Evolutionary conservation across 2,797 vertebrate species (phyloP).

Genomic region (Melanotaenia boesemani): DNA sequence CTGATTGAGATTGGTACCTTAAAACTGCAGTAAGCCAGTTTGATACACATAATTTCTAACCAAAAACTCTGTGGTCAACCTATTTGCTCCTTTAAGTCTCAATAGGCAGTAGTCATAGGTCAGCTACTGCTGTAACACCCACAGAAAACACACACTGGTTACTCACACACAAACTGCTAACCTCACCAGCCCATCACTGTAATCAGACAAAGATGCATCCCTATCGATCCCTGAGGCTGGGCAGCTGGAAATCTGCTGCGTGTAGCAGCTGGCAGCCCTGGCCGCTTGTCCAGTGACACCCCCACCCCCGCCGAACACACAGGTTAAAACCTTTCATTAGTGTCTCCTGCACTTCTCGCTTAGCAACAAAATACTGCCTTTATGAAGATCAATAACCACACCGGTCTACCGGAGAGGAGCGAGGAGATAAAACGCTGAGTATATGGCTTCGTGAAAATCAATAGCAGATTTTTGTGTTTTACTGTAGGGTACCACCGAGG

Average conservation of each 20-base stretch:
- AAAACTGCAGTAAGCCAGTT: too few species aligned
- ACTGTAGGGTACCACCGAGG: conserved; percentile 63
- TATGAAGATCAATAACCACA: conserved; percentile 81
- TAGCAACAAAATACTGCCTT: conserved; percentile 77
- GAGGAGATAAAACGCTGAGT: conserved; percentile 73
- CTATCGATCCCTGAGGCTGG: conserved; percentile 67
- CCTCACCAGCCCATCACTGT: conserved; percentile 54
- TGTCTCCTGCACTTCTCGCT: conserved; percentile 68
- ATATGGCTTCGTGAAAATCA: conserved; percentile 73
- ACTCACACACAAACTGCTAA: conserved; percentile 12
- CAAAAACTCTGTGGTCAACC: not conserved
- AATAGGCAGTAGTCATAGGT: conserved; percentile 31
- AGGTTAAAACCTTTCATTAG: conserved; percentile 82
- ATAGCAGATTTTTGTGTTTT: conserved; percentile 77
- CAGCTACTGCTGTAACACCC: conserved; percentile 30
- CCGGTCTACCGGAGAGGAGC: conserved; percentile 55
- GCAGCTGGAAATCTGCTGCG: conserved; percentile 70
- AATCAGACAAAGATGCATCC: conserved; percentile 79
- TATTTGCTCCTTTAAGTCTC: conserved; percentile 25
- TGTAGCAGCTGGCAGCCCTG: conserved; percentile 69
- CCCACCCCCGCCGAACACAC: conserved; percentile 52
- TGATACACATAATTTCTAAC: too few species aligned
- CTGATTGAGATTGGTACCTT: too few species aligned
- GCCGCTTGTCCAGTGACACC: conserved; percentile 46
- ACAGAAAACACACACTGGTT: conserved; percentile 21